Conservation (phyloP, 2,888 invertebrate species). For the Noctua janthe region DNA sequence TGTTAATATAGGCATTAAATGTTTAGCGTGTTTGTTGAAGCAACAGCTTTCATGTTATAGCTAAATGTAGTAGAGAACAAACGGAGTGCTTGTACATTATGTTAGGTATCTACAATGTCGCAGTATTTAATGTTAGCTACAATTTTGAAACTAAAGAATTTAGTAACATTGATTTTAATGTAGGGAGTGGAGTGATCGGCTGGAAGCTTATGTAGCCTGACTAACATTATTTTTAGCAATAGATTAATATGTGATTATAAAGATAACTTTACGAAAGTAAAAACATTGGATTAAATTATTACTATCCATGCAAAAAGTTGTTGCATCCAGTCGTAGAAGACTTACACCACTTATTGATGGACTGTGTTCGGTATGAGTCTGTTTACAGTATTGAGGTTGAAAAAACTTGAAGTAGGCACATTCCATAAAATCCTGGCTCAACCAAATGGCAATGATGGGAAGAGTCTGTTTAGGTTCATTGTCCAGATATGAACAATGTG, state of each 20-base stretch:
- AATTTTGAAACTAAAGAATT: conserved; percentile 7
- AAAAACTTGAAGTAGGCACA: too few relatives aligned
- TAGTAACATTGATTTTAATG: background rate
- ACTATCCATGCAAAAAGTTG: too few relatives aligned
- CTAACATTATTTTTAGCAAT: background rate
- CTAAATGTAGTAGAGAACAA: conserved; percentile 38
- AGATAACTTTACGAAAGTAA: background rate
- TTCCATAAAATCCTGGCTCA: too few relatives aligned
- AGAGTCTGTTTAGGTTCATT: too few relatives aligned
- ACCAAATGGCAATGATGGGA: too few relatives aligned
- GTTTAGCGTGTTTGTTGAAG: conserved; percentile 35
- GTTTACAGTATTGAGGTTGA: too few relatives aligned
- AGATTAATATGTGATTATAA: background rate
- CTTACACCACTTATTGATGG: too few relatives aligned
- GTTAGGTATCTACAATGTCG: background rate
- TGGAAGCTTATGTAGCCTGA: background rate
- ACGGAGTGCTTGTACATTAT: background rate
- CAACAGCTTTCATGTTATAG: conserved; percentile 48
- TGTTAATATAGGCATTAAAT: background rate
- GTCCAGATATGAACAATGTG: too few relatives aligned
- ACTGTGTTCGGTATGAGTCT: too few relatives aligned
- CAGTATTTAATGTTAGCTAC: background rate
- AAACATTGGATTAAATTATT: background rate
- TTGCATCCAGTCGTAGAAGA: too few relatives aligned
- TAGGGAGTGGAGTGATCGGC: background rate